phyloP scores from a whole-genome alignment of 1,140 invertebrate species.

The Ceratina calcarata region DNA sequence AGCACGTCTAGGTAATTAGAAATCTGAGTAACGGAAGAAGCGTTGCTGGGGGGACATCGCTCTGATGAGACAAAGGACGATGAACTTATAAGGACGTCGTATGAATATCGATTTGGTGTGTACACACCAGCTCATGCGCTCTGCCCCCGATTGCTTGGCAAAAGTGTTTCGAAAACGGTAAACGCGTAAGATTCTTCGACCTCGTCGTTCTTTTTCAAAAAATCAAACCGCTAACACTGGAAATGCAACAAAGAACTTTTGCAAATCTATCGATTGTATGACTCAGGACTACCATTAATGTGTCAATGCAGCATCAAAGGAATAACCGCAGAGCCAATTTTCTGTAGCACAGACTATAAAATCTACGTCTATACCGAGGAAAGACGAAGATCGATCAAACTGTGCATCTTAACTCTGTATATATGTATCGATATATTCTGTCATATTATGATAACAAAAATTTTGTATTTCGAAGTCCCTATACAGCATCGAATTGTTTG shows the following conservation, averaged over 20 bases:
- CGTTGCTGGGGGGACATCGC: constrained; percentile 24
- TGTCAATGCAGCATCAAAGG: constrained; percentile 44
- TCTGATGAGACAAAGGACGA: constrained; percentile 49
- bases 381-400: constrained; percentile 73
- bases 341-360: constrained; percentile 75
- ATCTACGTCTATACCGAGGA: constrained; percentile 55
- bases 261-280: constrained; percentile 55
- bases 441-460: not conserved
- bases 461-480: too few relatives aligned
- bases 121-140: constrained; percentile 54
- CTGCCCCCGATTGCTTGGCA: constrained; percentile 7
- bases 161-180: not conserved
- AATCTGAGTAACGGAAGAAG: not conserved
- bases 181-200: not conserved
- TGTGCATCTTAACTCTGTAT: constrained; percentile 63
- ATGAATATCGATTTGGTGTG: constrained; percentile 60
- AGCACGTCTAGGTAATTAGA: not conserved
- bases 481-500: too few relatives aligned
- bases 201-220: not conserved
- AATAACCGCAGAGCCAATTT: constrained; percentile 72
- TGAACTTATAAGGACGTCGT: constrained; percentile 56
- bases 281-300: constrained; percentile 67
- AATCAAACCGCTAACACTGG: not conserved
- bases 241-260: not conserved
- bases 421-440: not conserved